Evolutionary conservation across 2,797 vertebrate species (phyloP).

Genomic region (Gymnoscopelus microlampas): DNA sequence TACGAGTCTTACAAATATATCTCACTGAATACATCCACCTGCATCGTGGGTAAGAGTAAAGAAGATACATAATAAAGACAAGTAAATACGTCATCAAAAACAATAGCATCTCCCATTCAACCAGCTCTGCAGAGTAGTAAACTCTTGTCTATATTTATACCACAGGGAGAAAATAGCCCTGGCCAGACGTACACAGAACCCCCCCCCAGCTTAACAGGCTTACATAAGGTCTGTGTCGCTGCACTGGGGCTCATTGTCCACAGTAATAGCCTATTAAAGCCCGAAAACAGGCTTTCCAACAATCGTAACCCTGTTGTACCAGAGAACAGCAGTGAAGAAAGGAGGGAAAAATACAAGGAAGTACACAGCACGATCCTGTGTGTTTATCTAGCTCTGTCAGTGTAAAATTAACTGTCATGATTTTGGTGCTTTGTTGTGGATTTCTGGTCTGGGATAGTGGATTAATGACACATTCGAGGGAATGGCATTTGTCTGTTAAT

Average conservation of each 20-base stretch:
- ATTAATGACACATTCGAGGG: not conserved
- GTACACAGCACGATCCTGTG: too few relatives aligned
- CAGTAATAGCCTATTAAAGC: constrained; percentile 16
- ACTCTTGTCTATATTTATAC: not conserved
- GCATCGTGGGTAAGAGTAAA: too few relatives aligned
- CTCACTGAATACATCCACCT: too few relatives aligned
- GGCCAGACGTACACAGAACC: not conserved
- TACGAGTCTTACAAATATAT: too few relatives aligned
- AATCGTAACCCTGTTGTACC: constrained; percentile 1
- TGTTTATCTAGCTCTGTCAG: too few relatives aligned
- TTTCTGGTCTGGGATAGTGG: constrained; percentile 9
- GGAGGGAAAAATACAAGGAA: not conserved
- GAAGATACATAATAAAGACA: too few relatives aligned
- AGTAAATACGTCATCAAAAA: not conserved
- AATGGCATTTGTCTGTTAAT: not conserved
- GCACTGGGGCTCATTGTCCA: not conserved
- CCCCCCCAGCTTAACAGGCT: not conserved
- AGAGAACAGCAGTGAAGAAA: constrained; percentile 13
- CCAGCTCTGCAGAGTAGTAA: not conserved
- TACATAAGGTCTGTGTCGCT: constrained; percentile 8
- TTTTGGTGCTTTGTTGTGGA: not conserved
- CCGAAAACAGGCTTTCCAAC: constrained; percentile 22
- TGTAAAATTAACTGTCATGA: too few relatives aligned
- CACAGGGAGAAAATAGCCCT: not conserved
- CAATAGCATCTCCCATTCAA: not conserved